Conservation (phyloP, 2,797 vertebrate genomes). For the Malacoraja senta region DNA sequence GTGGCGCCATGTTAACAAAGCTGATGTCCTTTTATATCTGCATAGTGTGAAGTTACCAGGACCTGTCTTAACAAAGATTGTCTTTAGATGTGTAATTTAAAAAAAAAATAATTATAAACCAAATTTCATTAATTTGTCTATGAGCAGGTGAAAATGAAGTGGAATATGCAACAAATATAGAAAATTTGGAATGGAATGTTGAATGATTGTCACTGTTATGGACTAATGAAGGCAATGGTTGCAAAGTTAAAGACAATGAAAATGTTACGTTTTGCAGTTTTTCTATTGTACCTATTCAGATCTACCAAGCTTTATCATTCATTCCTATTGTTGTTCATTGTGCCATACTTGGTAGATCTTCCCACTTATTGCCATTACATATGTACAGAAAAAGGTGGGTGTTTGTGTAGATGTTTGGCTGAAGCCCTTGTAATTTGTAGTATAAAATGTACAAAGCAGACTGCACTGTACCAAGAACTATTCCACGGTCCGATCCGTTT, state of each 20-base stretch:
- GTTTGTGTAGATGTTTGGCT: conserved; percentile 35
- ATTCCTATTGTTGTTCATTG: conserved; percentile 32
- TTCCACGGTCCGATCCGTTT: not conserved
- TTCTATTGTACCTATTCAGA: not conserved
- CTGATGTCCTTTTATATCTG: not conserved
- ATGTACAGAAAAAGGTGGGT: conserved; percentile 34
- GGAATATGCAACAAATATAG: not conserved
- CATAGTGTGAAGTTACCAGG: not conserved
- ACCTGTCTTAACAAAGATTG: conserved; percentile 21
- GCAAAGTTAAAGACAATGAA: conserved; percentile 8
- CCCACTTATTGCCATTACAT: conserved; percentile 9
- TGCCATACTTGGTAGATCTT: conserved; percentile 38
- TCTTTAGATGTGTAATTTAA: conserved; percentile 18
- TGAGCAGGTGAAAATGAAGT: conserved; percentile 14
- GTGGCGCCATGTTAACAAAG: not conserved
- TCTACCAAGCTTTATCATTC: conserved; percentile 19
- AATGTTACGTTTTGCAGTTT: conserved; percentile 17
- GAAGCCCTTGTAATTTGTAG: conserved; percentile 5
- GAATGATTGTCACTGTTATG: conserved; percentile 8
- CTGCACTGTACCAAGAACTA: conserved; percentile 9
- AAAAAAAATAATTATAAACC: not conserved
- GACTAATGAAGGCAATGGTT: not conserved
- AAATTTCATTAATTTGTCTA: conserved; percentile 26
- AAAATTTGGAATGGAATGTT: conserved; percentile 4
- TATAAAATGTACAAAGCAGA: conserved; percentile 19